A percentile compares a stretch with the other conserved stretches of the same genome.
Evolutionary conservation across 2,113 vertebrate genomes (phyloP).

Genomic region (Jaculus jaculus): DNA sequence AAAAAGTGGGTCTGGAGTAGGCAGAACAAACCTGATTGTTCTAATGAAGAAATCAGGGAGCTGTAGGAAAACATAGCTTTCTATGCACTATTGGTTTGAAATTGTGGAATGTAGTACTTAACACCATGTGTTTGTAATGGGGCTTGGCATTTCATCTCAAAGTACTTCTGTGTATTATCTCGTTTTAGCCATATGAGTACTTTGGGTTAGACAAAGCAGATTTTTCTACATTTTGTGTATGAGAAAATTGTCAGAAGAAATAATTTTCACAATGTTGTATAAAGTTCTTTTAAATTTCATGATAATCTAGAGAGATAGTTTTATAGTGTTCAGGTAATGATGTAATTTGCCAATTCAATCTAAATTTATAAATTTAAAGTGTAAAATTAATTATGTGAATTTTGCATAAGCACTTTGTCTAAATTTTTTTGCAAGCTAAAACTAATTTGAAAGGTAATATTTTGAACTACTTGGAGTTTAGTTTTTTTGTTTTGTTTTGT

Average conservation of each 20-base stretch:
- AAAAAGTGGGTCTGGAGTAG: background rate
- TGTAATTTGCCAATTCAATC: background rate
- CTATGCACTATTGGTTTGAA: background rate
- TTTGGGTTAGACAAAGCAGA: background rate
- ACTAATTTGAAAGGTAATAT: slow-evolving; percentile 5
- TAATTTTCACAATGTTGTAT: background rate
- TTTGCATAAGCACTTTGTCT: background rate
- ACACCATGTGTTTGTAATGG: background rate
- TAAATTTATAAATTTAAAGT: slow-evolving; percentile 33
- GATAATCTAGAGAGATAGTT: background rate
- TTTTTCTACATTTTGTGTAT: slow-evolving; percentile 8
- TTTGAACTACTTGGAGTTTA: background rate
- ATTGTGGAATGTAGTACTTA: background rate
- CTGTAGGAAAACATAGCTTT: background rate
- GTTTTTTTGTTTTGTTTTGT: background rate
- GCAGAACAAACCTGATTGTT: background rate
- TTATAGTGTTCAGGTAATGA: background rate
- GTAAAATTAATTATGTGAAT: too few relatives aligned
- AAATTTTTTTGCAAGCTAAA: background rate
- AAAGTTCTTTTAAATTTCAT: background rate
- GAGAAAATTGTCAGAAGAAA: background rate
- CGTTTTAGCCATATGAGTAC: background rate
- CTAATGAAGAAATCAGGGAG: background rate
- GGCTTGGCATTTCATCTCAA: slow-evolving; percentile 24
- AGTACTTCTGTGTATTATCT: background rate